A percentile compares a stretch with the other conserved stretches of the same genome.
Evolutionary conservation across 2,888 invertebrate genomes (phyloP).

Genomic region (Zele albiditarsus): DNA sequence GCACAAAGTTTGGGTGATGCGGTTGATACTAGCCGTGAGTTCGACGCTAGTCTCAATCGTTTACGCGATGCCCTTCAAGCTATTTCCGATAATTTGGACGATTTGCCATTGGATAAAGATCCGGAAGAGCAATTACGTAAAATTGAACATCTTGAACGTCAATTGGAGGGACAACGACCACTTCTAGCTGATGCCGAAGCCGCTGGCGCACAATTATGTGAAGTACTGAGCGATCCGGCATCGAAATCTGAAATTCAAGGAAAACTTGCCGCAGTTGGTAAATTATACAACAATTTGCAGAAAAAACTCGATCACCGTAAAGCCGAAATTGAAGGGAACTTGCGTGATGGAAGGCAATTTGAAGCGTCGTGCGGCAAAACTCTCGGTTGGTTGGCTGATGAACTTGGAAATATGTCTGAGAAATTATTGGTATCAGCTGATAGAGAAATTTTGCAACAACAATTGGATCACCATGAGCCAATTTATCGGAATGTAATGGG

Average conservation of each 20-base stretch:
- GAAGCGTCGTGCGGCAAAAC: constrained; percentile 91
- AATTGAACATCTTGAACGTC: constrained; percentile 89
- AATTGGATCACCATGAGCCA: constrained; percentile 91
- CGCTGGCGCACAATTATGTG: constrained; percentile 91
- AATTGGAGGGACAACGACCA: constrained; percentile 91
- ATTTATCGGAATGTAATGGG: constrained; percentile 91
- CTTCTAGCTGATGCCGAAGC: constrained; percentile 90
- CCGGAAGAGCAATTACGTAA: constrained; percentile 91
- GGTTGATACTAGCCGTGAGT: constrained; percentile 93
- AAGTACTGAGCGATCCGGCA: constrained; percentile 91
- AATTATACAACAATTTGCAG: constrained; percentile 90
- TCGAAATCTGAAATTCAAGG: constrained; percentile 92
- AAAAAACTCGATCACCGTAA: constrained; percentile 92
- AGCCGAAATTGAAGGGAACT: constrained; percentile 90
- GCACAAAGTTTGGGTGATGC: constrained; percentile 92
- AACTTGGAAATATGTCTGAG: constrained; percentile 83
- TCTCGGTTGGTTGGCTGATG: constrained; percentile 90
- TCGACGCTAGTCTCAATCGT: constrained; percentile 89
- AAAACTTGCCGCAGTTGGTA: constrained; percentile 88
- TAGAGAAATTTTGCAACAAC: constrained; percentile 85
- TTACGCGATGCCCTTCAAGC: constrained; percentile 90
- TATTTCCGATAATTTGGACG: constrained; percentile 90
- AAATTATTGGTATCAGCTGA: constrained; percentile 91
- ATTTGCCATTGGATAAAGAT: constrained; percentile 85
- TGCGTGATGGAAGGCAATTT: constrained; percentile 91